Evolutionary conservation across 2,888 invertebrate genomes (phyloP).

Genomic region (Andricus quercusramuli): DNA sequence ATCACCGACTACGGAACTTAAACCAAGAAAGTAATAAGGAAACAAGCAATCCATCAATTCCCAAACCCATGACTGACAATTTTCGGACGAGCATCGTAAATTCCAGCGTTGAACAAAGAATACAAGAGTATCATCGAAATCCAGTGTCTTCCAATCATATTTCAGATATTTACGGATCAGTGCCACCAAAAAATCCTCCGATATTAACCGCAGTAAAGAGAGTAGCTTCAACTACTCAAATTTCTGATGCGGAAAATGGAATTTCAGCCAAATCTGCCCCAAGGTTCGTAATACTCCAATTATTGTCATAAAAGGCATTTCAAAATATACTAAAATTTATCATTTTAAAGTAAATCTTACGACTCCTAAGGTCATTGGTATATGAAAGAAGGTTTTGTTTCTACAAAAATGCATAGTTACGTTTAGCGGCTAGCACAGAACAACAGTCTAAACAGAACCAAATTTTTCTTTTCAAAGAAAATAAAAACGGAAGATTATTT

Average conservation of each 20-base stretch:
- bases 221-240: slow-evolving; percentile 58
- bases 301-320: not conserved
- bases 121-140: slow-evolving; percentile 25
- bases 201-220: slow-evolving; percentile 71
- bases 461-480: too few relatives aligned
- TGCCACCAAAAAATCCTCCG: slow-evolving; percentile 71
- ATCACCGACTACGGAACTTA: slow-evolving; percentile 51
- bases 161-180: slow-evolving; percentile 41
- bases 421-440: too few relatives aligned
- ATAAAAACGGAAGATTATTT: too few relatives aligned
- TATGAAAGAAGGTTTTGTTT: too few relatives aligned
- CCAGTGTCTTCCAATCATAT: slow-evolving; percentile 46
- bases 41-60: not conserved
- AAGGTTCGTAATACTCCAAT: slow-evolving; percentile 26
- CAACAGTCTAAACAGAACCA: too few relatives aligned
- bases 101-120: slow-evolving; percentile 14
- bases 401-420: too few relatives aligned
- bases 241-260: slow-evolving; percentile 46
- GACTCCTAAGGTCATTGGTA: too few relatives aligned
- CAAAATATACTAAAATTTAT: too few relatives aligned
- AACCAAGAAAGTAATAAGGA: slow-evolving; percentile 28
- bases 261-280: not conserved
- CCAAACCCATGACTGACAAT: slow-evolving; percentile 2
- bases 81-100: slow-evolving; percentile 10
- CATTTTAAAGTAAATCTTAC: too few relatives aligned